A percentile compares a stretch with the other conserved stretches of the same genome.
phyloP scores from a whole-genome alignment of 2,113 vertebrate genomes.

The Irena cyanogastra region DNA sequence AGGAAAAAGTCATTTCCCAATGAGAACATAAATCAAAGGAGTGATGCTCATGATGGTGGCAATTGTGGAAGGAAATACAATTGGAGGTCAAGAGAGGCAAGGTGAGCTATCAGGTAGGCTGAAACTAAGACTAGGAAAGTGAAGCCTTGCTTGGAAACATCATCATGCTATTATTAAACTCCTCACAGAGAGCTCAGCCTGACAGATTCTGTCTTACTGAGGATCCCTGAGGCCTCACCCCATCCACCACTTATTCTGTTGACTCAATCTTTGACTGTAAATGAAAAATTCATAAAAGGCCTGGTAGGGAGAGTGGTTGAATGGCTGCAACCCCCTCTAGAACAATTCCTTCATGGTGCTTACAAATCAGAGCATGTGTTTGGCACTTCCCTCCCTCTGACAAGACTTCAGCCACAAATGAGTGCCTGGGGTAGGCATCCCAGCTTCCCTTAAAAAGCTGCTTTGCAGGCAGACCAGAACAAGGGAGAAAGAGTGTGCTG shows the following conservation, averaged over 20 bases:
- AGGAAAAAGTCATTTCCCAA: neutral
- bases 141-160: neutral
- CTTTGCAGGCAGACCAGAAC: neutral
- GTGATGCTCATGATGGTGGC: neutral
- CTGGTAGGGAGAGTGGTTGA: neutral
- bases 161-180: neutral
- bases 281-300: neutral
- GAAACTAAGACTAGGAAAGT: neutral
- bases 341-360: neutral
- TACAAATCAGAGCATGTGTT: neutral
- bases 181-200: neutral
- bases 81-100: neutral
- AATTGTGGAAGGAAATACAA: neutral
- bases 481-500: neutral
- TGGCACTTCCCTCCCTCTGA: neutral
- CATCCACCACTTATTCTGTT: neutral
- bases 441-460: neutral
- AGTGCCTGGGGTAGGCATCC: neutral
- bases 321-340: neutral
- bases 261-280: neutral
- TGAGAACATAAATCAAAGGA: neutral
- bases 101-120: neutral
- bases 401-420: neutral
- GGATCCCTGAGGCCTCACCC: neutral
- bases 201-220: neutral